Conservation (phyloP, 2,797 vertebrate genomes). For the Cetoscarus ocellatus region DNA sequence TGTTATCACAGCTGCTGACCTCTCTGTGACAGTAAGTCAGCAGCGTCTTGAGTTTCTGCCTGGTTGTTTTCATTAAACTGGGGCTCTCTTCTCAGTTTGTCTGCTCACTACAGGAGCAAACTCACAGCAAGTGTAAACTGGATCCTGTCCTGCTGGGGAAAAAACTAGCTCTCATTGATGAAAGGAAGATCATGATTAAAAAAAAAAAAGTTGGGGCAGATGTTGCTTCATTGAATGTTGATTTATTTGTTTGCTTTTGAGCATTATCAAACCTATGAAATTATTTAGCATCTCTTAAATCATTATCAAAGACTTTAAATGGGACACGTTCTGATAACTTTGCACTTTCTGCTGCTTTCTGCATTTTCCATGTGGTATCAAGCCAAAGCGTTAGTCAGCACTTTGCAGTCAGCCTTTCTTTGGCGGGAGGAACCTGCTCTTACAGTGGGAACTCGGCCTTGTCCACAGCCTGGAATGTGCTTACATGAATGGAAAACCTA, state of each 20-base stretch:
- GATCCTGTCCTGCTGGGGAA: slow-evolving; percentile 16
- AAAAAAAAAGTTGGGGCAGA: not conserved
- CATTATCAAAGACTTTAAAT: slow-evolving; percentile 11
- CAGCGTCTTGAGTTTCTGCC: slow-evolving; percentile 44
- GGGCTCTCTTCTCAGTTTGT: slow-evolving; percentile 50
- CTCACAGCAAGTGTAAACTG: slow-evolving; percentile 44
- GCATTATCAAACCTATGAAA: not conserved
- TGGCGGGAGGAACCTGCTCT: slow-evolving; percentile 70
- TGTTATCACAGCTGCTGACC: slow-evolving; percentile 72
- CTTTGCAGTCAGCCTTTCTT: slow-evolving; percentile 49
- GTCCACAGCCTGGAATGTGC: slow-evolving; percentile 82
- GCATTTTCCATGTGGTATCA: slow-evolving; percentile 18
- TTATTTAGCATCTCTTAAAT: not conserved
- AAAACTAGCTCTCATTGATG: slow-evolving; percentile 26
- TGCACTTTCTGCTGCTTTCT: slow-evolving; percentile 9
- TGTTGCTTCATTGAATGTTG: slow-evolving; percentile 6
- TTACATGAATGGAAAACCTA: slow-evolving; percentile 80
- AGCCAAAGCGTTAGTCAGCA: slow-evolving; percentile 52
- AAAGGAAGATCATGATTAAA: not conserved
- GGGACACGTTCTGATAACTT: not conserved
- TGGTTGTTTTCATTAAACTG: slow-evolving; percentile 48
- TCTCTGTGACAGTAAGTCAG: slow-evolving; percentile 53
- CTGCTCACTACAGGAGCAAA: slow-evolving; percentile 46
- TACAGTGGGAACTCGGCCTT: slow-evolving; percentile 68
- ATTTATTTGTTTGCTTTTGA: slow-evolving; percentile 23